These are phyloP conservation scores for Gymnopithys bicolor DNA, from an alignment of 2,797 vertebrate genomes.

Conservation along the genomic window DNA sequence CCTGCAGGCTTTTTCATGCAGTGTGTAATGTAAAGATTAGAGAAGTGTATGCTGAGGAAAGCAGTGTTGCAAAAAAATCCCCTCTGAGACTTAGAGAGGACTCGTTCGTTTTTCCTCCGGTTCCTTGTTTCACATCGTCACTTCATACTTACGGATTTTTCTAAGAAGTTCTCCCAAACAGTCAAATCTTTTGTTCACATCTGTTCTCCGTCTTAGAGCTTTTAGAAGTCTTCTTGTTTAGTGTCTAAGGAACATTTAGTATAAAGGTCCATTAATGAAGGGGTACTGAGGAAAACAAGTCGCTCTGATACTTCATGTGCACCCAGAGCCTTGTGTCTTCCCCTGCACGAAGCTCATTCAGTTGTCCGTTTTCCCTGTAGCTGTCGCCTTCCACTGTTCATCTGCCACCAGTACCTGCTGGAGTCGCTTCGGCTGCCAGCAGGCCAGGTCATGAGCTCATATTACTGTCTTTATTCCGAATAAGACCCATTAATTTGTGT, in stretches of 20 bases:
- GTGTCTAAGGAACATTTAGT: not conserved
- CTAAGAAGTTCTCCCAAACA: no score
- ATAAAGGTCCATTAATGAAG: not conserved
- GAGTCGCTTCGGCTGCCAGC: not conserved
- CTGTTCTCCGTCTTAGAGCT: not conserved
- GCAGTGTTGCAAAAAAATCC: not conserved
- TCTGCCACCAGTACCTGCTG: not conserved
- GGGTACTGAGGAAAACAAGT: not conserved
- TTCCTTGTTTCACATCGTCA: not conserved
- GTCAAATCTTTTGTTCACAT: rapidly evolving
- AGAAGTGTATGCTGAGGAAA: not conserved
- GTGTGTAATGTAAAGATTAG: not conserved
- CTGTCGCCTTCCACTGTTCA: not conserved
- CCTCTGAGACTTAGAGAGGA: rapidly evolving
- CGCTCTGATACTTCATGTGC: rapidly evolving
- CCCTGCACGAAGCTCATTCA: not conserved
- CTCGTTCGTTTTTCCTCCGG: rapidly evolving
- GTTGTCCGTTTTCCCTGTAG: rapidly evolving
- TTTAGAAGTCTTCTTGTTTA: not conserved
- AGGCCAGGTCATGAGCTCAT: rapidly evolving
- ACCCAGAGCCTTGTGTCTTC: not conserved
- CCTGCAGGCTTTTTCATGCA: not conserved
- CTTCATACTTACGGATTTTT: not conserved
- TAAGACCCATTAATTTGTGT: not conserved
- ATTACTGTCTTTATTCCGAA: not conserved